These are phyloP conservation scores for Thymelicus acteon DNA, from an alignment of 2,888 invertebrate species.

Conservation along the genomic window DNA sequence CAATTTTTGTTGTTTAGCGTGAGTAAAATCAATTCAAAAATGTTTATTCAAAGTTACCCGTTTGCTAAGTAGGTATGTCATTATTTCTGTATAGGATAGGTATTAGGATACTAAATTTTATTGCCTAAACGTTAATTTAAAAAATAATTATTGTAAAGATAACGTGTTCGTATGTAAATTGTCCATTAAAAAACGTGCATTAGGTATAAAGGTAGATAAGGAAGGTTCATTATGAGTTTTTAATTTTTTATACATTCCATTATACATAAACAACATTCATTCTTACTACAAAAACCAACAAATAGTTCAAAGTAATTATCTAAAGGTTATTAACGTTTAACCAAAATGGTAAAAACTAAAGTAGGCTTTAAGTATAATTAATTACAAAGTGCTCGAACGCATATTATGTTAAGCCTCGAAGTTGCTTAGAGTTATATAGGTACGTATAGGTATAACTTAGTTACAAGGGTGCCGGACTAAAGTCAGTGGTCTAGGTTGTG, in stretches of 20 bases:
- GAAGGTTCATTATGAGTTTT: constrained; percentile 15
- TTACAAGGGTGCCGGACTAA: constrained; percentile 39
- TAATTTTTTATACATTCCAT: constrained; percentile 11
- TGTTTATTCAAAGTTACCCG: constrained; percentile 8
- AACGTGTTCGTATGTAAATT: background rate
- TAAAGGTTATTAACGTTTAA: background rate
- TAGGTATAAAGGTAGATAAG: constrained; percentile 16
- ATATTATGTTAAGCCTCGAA: constrained; percentile 16
- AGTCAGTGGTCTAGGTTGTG: constrained; percentile 39
- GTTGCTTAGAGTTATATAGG: background rate
- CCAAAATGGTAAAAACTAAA: background rate
- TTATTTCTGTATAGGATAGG: constrained; percentile 3
- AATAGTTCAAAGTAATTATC: background rate
- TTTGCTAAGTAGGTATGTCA: background rate
- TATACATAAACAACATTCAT: constrained; percentile 20
- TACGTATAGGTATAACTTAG: constrained; percentile 27
- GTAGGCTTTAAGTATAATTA: background rate
- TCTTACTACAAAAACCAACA: constrained; percentile 11
- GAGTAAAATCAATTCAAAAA: background rate
- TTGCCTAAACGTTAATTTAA: constrained; percentile 1
- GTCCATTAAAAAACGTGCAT: constrained; percentile 11
- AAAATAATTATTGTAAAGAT: constrained; percentile 9
- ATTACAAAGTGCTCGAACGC: constrained; percentile 1
- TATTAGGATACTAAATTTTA: constrained; percentile 1
- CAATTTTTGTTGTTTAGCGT: no score